A percentile compares a stretch with the other conserved stretches of the same genome.
These are phyloP conservation scores for Hypolimnas misippus DNA, from an alignment of 2,888 invertebrate species.

Conservation along the genomic window DNA sequence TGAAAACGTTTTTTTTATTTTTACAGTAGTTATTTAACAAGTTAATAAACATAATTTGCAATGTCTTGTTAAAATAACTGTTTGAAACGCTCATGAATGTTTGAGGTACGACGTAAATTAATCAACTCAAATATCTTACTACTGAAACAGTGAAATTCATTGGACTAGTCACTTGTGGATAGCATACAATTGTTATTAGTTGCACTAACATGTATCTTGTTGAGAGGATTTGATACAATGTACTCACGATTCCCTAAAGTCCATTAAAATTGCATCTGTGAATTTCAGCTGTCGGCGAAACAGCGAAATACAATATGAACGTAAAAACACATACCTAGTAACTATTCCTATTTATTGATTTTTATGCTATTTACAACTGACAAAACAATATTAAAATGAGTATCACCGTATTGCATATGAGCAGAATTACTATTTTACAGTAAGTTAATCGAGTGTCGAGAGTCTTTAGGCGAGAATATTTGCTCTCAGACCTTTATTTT, in stretches of 20 bases:
- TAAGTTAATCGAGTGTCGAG: too few relatives aligned
- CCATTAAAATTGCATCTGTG: constrained; percentile 16
- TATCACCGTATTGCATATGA: too few relatives aligned
- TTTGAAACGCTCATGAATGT: neutral
- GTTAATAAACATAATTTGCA: neutral
- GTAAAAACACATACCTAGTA: neutral
- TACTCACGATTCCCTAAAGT: constrained; percentile 3
- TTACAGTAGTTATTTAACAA: neutral
- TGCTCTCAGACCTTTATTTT: too few relatives aligned
- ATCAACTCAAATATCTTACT: neutral
- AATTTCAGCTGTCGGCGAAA: neutral
- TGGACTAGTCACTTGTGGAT: neutral
- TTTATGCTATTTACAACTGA: too few relatives aligned
- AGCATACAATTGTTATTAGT: constrained; percentile 2
- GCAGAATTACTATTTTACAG: too few relatives aligned
- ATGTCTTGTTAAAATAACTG: neutral
- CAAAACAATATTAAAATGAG: too few relatives aligned
- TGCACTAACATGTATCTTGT: constrained; percentile 16
- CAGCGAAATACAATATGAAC: neutral
- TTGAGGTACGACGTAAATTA: neutral
- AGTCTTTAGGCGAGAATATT: too few relatives aligned
- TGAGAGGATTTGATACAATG: constrained; percentile 23
- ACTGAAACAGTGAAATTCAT: neutral
- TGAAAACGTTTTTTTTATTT: neutral
- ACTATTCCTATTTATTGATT: too few relatives aligned